Evolutionary conservation across 2,888 invertebrate species (phyloP).

Genomic region (Hypomecis punctinalis): DNA sequence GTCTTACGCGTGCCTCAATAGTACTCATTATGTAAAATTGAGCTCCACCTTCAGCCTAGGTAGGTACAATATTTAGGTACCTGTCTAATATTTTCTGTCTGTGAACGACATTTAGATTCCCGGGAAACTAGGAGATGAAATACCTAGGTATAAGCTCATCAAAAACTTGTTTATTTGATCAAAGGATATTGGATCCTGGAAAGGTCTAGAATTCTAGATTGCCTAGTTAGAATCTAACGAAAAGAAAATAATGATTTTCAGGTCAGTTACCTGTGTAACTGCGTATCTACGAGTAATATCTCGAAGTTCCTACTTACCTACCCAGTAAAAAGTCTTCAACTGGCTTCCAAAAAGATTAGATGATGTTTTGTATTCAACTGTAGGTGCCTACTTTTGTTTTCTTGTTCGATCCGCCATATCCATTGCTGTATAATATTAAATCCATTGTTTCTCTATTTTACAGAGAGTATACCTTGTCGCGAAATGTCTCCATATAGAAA

Average conservation of each 20-base stretch:
- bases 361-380: no score
- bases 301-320: no score
- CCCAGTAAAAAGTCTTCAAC: no score
- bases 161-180: conserved; percentile 8
- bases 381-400: no score
- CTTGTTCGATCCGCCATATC: no score
- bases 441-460: no score
- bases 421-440: no score
- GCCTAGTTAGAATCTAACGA: background rate
- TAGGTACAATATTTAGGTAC: background rate
- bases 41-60: conserved; percentile 1
- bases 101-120: background rate
- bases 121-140: conserved; percentile 7
- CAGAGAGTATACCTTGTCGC: no score
- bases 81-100: background rate
- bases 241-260: background rate
- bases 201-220: conserved; percentile 3
- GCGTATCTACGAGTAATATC: no score
- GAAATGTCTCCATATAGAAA: no score
- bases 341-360: no score
- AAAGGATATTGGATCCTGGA: conserved; percentile 6
- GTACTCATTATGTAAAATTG: conserved; percentile 5
- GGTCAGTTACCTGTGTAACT: background rate
- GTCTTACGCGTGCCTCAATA: conserved; percentile 15
- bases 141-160: background rate